phyloP scores from a whole-genome alignment of 2,113 vertebrate species.

The Carettochelys insculpta region DNA sequence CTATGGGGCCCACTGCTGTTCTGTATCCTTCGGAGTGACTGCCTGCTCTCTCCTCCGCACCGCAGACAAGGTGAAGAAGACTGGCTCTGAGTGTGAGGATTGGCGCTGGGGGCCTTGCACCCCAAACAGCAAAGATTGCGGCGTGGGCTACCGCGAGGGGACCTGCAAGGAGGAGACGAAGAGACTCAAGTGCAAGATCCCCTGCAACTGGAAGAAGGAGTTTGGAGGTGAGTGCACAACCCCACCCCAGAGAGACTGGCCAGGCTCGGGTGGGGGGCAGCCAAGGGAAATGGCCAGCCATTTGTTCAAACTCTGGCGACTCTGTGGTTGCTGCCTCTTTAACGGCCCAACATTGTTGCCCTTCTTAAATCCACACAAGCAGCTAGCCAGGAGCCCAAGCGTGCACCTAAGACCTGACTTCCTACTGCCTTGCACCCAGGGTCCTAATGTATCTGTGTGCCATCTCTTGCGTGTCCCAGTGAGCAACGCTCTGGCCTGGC shows the following conservation, averaged over 20 bases:
- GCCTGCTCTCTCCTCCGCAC: neutral
- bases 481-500: neutral
- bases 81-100: slow-evolving; percentile 81
- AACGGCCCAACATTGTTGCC: neutral
- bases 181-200: slow-evolving; percentile 89
- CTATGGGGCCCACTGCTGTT: neutral
- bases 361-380: neutral
- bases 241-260: neutral
- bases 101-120: slow-evolving; percentile 87
- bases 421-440: neutral
- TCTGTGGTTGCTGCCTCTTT: neutral
- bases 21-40: neutral
- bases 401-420: neutral
- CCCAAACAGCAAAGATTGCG: slow-evolving; percentile 89
- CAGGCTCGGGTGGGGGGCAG: neutral
- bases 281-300: neutral
- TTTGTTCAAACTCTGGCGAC: neutral
- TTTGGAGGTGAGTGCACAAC: slow-evolving; percentile 84
- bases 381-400: neutral
- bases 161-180: slow-evolving; percentile 85
- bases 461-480: neutral
- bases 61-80: slow-evolving; percentile 82
- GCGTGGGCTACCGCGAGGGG: slow-evolving; percentile 86
- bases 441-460: neutral
- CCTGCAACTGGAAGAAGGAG: slow-evolving; percentile 98